Base-by-base conservation (phyloP, 2,797 vertebrate genomes). In the Psittacula derbiana region DNA sequence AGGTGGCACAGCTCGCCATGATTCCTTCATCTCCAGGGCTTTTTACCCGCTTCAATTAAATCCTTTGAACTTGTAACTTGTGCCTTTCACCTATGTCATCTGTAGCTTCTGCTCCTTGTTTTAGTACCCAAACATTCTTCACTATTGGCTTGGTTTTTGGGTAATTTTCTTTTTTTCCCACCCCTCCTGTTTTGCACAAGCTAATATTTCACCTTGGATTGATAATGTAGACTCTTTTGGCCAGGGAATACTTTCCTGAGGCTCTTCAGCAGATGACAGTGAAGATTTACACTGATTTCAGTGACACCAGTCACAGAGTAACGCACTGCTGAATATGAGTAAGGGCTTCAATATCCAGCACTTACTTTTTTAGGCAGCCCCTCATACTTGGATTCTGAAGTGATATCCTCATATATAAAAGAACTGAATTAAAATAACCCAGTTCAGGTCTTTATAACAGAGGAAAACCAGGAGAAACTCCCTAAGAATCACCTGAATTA, bases 121-220 rank as follows among this genome's bases (percentile, higher is more conserved):
- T 69, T 8, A 49, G 38, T 31, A 64, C 23, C 47, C 30, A 52
- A 86, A 52, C 15, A 60, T 40, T 66, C 36, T 49, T 78, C 18
- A 4, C 19, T 2, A 2, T 14, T 43, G 55, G 15, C 23, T 16
- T 36, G 55, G n/a, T 43, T 14, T 8, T 65, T 11, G 19, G 0
- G 0, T 40, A 9, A 3, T 36, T 87, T 55, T 40, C 19, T 19
- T 40, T 19, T 5, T 12, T 1, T 8, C 36, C 36, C 8, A 30
- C 12, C 19, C 19, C 8, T 7, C 13, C n/a, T 7, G 13, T 57
- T 58, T 72, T 33, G 12, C 24, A 84, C 20, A 73, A 72, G 50
- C 40, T 41, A 79, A 5, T 72, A 55, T 64, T 80, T 46, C 57
- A n/a, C 33, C 41, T 60, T 61, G 38, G n/a, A 61, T 30, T 23